Base-by-base conservation (phyloP, 2,888 invertebrate genomes). In the Leptopilina myrica region DNA sequence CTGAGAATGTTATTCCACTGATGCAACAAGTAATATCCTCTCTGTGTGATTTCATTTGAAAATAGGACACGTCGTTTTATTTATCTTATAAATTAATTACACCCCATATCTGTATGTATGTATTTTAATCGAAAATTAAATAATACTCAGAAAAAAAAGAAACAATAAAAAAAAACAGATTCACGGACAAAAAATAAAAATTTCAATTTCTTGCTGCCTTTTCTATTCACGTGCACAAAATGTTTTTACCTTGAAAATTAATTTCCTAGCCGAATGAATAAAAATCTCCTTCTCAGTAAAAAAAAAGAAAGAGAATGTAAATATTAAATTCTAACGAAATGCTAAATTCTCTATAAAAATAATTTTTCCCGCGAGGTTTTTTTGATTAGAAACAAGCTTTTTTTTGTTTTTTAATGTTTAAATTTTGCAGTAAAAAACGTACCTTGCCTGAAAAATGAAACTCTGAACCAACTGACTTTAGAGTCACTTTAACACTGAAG, bases 401-500 rank as follows among this genome's bases (percentile, higher is more conserved):
- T 11, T 4, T 49, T 49, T 49, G 4, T 49, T 49, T 40, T 66
- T 33, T 2, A 33, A 33, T 0, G 15, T 43, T 43, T 5, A 9
- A n/a, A 53, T 7, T 14, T 8, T 20, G 15, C 8, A 7, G 14
- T 33, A 33, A 33, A 33, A 5, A 49, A 69, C 69, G 12, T 69
- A 69, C 69, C 69, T 69, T 69, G 56, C 56, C 56, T 40, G 33
- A 56, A 49, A 46, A 49, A 53, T 73, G 9, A 40, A 56, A 56
- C 40, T 56, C 9, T 56, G 56, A 73, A 59, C 73, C n/a, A 56
- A 59, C 73, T 59, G n/a, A 73, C 56, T 56, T 73, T 9, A 59
- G n/a, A 73, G 73, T 56, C 73, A 73, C 73, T 33, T 53, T 40
- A 33, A 40, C 73, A 56, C 73, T 73, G 40, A 40, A 56, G 33